Conservation (phyloP, 2,797 vertebrate species). For the Pantherophis vulpinus region DNA sequence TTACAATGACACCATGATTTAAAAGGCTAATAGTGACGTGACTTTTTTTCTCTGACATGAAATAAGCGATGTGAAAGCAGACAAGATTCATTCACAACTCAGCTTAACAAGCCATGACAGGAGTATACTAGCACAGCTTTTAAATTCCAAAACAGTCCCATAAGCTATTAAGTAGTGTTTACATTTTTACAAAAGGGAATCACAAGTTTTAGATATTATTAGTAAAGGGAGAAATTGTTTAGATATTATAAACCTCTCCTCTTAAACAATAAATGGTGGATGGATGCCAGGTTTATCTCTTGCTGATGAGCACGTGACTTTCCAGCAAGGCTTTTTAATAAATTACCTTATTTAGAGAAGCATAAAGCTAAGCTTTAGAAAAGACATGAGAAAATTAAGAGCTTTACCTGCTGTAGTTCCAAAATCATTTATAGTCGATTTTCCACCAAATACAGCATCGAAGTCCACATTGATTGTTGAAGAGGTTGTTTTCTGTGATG, state of each 20-base stretch:
- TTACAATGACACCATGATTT: background rate
- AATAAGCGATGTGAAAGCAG: background rate
- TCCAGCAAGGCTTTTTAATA: background rate
- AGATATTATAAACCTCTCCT: background rate
- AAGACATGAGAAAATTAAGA: background rate
- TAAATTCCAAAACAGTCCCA: background rate
- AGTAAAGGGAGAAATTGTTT: background rate
- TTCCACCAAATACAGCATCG: constrained; percentile 89
- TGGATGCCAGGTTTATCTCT: background rate
- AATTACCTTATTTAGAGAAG: background rate
- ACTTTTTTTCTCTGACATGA: background rate
- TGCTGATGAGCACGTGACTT: background rate
- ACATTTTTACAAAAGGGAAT: background rate
- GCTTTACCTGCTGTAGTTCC: constrained; percentile 80
- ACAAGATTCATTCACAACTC: background rate
- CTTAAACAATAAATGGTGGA: background rate
- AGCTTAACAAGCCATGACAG: background rate
- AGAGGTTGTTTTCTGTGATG: constrained; percentile 66
- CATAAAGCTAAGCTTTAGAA: background rate
- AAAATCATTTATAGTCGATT: constrained; percentile 74
- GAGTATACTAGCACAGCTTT: background rate
- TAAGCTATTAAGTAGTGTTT: background rate
- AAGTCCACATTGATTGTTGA: constrained; percentile 87
- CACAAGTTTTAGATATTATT: background rate
- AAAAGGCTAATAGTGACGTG: background rate